Evolutionary conservation across 2,888 invertebrate genomes (phyloP).

Genomic region (Himalopsyche kuldschensis): DNA sequence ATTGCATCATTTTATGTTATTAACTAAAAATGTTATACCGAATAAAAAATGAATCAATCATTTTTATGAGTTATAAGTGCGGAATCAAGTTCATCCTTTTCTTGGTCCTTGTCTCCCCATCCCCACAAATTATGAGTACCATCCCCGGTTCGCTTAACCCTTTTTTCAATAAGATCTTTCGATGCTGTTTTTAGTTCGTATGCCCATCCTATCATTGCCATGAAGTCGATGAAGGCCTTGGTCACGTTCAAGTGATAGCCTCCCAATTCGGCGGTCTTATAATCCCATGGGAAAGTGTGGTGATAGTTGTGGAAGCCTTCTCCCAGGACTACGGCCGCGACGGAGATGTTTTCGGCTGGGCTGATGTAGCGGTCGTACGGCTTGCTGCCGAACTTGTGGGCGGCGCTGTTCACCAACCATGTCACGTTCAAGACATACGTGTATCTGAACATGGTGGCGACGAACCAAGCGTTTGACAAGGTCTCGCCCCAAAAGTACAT

Average conservation of each 20-base stretch:
- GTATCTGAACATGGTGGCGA: conserved; percentile 76
- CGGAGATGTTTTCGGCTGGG: conserved; percentile 71
- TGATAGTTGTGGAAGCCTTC: conserved; percentile 90
- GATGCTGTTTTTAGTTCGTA: conserved; percentile 85
- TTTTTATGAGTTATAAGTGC: conserved; percentile 50
- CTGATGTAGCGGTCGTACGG: conserved; percentile 76
- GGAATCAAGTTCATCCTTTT: conserved; percentile 48
- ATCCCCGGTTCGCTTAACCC: conserved; percentile 75
- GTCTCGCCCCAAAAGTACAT: conserved; percentile 78
- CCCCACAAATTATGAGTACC: conserved; percentile 78
- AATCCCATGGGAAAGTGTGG: conserved; percentile 84
- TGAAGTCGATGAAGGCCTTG: conserved; percentile 76
- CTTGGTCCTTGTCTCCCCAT: conserved; percentile 56
- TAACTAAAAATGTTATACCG: not conserved
- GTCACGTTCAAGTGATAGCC: conserved; percentile 73
- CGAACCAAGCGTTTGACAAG: conserved; percentile 67
- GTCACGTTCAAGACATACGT: conserved; percentile 80
- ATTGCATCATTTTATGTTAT: too few species aligned
- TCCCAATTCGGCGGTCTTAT: conserved; percentile 81
- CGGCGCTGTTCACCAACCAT: conserved; percentile 89
- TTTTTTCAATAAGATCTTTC: conserved; percentile 65
- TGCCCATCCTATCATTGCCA: conserved; percentile 82
- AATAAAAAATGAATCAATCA: conserved; percentile 30
- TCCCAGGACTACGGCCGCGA: conserved; percentile 69
- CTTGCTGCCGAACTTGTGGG: conserved; percentile 78